phyloP scores from a whole-genome alignment of 2,113 vertebrate species.

The Syngnathoides biaculeatus region DNA sequence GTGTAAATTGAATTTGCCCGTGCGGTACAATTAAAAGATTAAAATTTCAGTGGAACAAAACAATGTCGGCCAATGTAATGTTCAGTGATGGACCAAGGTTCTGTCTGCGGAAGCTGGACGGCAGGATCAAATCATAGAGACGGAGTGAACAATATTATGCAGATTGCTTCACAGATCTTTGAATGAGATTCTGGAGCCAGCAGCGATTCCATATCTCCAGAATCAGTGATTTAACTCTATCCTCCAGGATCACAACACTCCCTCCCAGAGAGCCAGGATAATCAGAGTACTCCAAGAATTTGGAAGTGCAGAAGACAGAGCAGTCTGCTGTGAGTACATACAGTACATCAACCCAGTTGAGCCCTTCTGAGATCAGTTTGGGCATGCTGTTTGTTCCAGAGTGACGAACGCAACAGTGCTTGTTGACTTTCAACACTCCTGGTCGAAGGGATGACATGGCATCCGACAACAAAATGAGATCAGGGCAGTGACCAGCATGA shows the following conservation, averaged over 20 bases:
- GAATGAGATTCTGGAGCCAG: conserved; percentile 1
- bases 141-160: background rate
- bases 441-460: background rate
- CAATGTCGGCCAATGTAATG: background rate
- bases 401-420: background rate
- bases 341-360: background rate
- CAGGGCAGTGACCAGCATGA: background rate
- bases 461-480: background rate
- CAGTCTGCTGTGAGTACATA: background rate
- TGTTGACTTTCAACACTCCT: background rate
- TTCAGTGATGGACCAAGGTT: background rate
- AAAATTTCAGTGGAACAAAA: background rate
- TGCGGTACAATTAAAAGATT: background rate
- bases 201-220: background rate
- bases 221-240: background rate
- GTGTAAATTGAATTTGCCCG: conserved; percentile 1
- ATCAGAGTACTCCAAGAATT: background rate
- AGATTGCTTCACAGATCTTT: background rate
- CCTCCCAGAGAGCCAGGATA: background rate
- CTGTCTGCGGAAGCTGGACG: background rate
- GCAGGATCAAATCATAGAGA: background rate
- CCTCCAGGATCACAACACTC: background rate
- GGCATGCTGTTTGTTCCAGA: background rate
- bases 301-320: background rate
- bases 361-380: background rate